phyloP scores from a whole-genome alignment of 2,797 vertebrate genomes.

The Anas georgica region DNA sequence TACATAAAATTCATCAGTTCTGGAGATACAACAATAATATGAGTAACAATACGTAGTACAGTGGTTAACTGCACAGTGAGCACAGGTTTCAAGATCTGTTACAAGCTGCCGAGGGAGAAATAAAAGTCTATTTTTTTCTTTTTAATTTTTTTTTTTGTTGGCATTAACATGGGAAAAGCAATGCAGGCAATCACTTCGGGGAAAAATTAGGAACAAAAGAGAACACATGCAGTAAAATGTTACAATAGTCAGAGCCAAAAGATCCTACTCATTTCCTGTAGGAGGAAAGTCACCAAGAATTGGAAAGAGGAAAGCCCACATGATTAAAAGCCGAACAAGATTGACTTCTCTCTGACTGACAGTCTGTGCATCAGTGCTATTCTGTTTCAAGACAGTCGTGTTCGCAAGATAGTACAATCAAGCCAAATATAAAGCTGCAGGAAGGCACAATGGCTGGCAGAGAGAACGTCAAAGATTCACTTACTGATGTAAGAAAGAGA shows the following conservation, averaged over 20 bases:
- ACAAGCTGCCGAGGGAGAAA: constrained; percentile 11
- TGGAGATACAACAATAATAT: neutral
- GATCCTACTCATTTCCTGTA: constrained; percentile 44
- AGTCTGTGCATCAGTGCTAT: constrained; percentile 36
- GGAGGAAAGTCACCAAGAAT: constrained; percentile 46
- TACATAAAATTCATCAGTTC: neutral
- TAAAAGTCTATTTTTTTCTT: neutral
- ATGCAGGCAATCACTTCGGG: neutral
- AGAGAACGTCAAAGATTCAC: neutral
- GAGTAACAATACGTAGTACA: neutral
- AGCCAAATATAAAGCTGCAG: neutral
- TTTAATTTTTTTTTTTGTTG: neutral
- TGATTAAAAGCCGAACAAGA: constrained; percentile 45
- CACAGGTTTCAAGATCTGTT: constrained; percentile 4
- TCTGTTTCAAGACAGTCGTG: constrained; percentile 27
- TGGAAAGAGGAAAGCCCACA: constrained; percentile 50
- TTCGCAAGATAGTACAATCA: constrained; percentile 7
- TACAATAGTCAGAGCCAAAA: constrained; percentile 45
- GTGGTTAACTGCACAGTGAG: neutral
- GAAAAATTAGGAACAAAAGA: constrained; percentile 60
- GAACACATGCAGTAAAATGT: constrained; percentile 30
- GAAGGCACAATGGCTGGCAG: neutral
- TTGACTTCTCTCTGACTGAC: constrained; percentile 45
- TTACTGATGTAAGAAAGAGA: neutral
- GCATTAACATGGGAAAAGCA: neutral